phyloP scores from a whole-genome alignment of 1,140 invertebrate species.

The Lysiphlebus fabarum region DNA sequence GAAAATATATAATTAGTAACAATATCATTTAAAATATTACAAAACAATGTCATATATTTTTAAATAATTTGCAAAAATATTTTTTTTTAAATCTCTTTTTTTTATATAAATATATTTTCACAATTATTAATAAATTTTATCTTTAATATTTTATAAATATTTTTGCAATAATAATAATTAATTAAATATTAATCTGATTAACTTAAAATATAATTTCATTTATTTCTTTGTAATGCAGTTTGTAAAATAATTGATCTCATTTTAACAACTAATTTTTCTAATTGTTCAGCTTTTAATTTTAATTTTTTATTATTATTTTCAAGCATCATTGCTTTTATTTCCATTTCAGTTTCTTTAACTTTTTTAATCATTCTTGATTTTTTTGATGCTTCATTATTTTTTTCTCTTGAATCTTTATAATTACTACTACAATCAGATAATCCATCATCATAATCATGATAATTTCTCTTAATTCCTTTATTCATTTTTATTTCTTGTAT shows the following conservation, averaged over 20 bases:
- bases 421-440: slow-evolving; percentile 35
- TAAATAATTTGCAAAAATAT: too few species aligned
- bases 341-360: slow-evolving; percentile 60
- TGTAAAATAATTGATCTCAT: slow-evolving; percentile 50
- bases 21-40: too few species aligned
- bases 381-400: slow-evolving; percentile 75
- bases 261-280: slow-evolving; percentile 53
- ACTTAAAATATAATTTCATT: slow-evolving; percentile 23
- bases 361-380: slow-evolving; percentile 70
- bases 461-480: slow-evolving; percentile 28
- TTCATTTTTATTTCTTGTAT: not conserved
- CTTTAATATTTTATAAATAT: too few species aligned
- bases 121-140: too few species aligned
- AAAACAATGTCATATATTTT: too few species aligned
- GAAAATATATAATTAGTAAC: too few species aligned
- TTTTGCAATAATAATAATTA: not conserved
- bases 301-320: slow-evolving; percentile 52
- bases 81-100: too few species aligned
- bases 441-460: slow-evolving; percentile 40
- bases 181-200: not conserved
- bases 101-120: too few species aligned
- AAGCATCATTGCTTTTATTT: slow-evolving; percentile 37
- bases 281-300: slow-evolving; percentile 52
- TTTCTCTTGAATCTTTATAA: slow-evolving; percentile 67
- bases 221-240: slow-evolving; percentile 44